Conservation (phyloP, 2,797 vertebrate genomes). For the Mastacembelus armatus region DNA sequence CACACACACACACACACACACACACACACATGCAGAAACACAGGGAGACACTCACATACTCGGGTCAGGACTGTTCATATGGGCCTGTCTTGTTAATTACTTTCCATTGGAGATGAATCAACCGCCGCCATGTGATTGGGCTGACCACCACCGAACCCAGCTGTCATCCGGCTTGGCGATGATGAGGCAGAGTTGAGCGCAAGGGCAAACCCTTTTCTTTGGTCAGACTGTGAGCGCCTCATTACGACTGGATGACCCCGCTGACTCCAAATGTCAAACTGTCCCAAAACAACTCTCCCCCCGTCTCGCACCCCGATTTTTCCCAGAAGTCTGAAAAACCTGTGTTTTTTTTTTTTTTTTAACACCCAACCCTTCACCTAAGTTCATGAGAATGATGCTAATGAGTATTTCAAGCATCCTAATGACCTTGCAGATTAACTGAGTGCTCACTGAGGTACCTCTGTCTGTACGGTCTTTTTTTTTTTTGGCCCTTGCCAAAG, state of each 20-base stretch:
- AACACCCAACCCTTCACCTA: constrained; percentile 51
- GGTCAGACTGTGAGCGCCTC: constrained; percentile 84
- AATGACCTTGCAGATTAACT: constrained; percentile 90
- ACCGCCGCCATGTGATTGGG: constrained; percentile 78
- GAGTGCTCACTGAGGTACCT: constrained; percentile 90
- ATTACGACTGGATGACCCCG: constrained; percentile 88
- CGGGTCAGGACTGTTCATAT: constrained; percentile 46
- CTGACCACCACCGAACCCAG: constrained; percentile 77
- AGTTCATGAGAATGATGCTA: constrained; percentile 85
- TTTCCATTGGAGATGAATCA: constrained; percentile 88
- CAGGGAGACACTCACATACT: constrained; percentile 34
- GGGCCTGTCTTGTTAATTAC: constrained; percentile 85
- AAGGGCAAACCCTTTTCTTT: constrained; percentile 83
- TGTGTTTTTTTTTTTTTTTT: constrained; percentile 52
- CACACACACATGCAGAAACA: constrained; percentile 18
- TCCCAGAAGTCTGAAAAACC: constrained; percentile 86
- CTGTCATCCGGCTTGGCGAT: constrained; percentile 56
- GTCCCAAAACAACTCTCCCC: constrained; percentile 43
- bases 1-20: constrained; percentile 15
- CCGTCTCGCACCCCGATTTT: constrained; percentile 70
- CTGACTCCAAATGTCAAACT: constrained; percentile 86
- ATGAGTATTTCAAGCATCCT: constrained; percentile 91
- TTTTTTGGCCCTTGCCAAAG: constrained; percentile 88
- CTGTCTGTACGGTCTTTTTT: constrained; percentile 74
- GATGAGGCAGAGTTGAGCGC: constrained; percentile 81